Evolutionary conservation across 2,888 invertebrate species (phyloP), one percentile per base, ranked within the genome.

Genomic region (Conops quadrifasciatus): DNA sequence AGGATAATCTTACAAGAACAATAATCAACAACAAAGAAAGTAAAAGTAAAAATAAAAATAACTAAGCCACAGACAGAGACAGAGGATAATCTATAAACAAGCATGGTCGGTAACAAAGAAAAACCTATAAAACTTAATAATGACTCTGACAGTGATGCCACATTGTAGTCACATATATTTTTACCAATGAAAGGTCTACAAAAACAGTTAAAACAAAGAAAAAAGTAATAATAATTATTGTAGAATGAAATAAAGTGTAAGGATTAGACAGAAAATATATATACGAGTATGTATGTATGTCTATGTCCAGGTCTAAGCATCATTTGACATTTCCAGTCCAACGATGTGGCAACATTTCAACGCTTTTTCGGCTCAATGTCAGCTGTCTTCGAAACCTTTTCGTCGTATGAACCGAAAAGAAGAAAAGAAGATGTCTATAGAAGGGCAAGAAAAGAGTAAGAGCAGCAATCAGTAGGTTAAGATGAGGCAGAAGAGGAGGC

Each of bases 341-440:
- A 47, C 47, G 63, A 47, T 47, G 47, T 24, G 47, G 47, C 63
- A 45, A 63, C 47, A 47, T 63, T 28, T 58, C 53, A 58, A 24
- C 24, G 47, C 63, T 24, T 24, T 47, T 47, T 63, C 45, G 43
- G 63, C 45, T 26, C 26, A 45, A 15, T 63, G 63, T 26, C n/a
- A 16, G 45, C 63, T 63, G 63, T 47, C 63, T 49, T 49, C 19
- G n/a, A 49, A 49, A 11, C n/a, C 4, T 19, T 49, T 49, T 16
- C 49, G 49, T 49, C n/a, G 49, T 3, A 49, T 15, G 4, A 11
- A 5, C 49, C 45, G 13, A 5, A 43, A 5, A 49, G n/a, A 36
- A 9, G 36, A 36, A 36, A 7, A 36, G 9, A 36, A 36, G 4
- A 36, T 9, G 9, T 36, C 36, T 36, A 36, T 36, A 9, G 4